Evolutionary conservation across 2,888 invertebrate species (phyloP), one percentile per base, ranked within the genome.

Genomic region (Caenorhabditis macrosperma): DNA sequence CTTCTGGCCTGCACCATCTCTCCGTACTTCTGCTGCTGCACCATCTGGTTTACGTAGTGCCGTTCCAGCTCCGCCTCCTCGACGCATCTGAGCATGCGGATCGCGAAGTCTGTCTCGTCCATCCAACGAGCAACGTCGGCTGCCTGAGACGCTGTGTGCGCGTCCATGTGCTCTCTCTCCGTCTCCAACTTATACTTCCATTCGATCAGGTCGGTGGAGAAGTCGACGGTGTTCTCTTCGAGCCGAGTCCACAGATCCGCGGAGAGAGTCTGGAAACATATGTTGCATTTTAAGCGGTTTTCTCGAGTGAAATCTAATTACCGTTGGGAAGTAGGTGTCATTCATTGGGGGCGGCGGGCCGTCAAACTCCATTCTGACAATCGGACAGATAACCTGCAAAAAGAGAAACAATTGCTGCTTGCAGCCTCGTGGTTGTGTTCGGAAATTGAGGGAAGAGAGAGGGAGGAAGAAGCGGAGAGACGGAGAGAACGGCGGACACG

Each of bases 361-460:
- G 7, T 28, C 59, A 35, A 68, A 68, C 17, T 68, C 59, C 68
- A 68, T 63, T 5, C 33, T 33, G 20, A 35, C 1, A 22, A 59
- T 17, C 10, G 1, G 20, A 15, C 3, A 17, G 10, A n/a, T 38
- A 5, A 10, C 20, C 15, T 35, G 22, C 9, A 20, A 35, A 33
- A 33, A n/a, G n/a, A n/a, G n/a, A n/a, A n/a, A n/a, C n/a, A n/a
- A n/a, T n/a, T n/a, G n/a, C n/a, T n/a, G n/a, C n/a, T n/a, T n/a
- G n/a, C n/a, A n/a, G n/a, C n/a, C n/a, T n/a, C n/a, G n/a, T n/a
- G n/a, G n/a, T 12, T 33, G 22, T 35, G 20, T 24, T 57, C 35
- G 22, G 15, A 3, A 26, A 33, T 26, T 15, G 41, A 38, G 12
- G 30, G 12, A 10, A 57, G 26, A 54, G 17, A 66, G 41, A 38